Percentiles rank a stretch among this genome's conserved stretches.
Conservation (phyloP, 2,888 invertebrate species). For the Dynastes tityus region DNA sequence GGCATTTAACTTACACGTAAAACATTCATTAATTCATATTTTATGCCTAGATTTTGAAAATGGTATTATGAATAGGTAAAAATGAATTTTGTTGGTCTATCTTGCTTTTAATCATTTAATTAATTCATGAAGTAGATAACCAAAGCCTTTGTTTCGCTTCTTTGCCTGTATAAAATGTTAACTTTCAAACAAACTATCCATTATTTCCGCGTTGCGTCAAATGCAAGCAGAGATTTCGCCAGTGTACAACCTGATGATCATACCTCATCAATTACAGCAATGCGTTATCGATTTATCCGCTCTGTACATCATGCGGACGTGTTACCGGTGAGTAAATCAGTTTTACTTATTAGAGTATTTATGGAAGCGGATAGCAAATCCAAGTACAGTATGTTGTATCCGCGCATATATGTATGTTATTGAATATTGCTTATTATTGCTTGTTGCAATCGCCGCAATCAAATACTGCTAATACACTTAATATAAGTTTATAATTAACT, state of each 20-base stretch:
- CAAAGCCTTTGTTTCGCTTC: no score
- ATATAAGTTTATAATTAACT: no score
- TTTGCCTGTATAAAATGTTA: no score
- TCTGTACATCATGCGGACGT: not conserved
- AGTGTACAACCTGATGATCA: conserved; percentile 5
- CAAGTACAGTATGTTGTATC: not conserved
- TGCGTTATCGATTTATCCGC: conserved; percentile 29
- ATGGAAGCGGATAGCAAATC: not conserved
- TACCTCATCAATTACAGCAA: conserved; percentile 18
- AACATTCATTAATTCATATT: not conserved
- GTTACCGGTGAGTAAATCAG: conserved; percentile 22
- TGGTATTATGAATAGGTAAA: no score
- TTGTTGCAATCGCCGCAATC: not conserved
- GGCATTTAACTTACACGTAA: no score
- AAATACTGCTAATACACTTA: not conserved
- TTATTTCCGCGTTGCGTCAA: not conserved
- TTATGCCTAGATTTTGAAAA: no score
- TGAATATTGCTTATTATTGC: not conserved
- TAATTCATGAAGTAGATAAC: no score
- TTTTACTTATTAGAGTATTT: conserved; percentile 32
- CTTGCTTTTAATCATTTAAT: no score
- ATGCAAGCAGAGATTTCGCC: not conserved
- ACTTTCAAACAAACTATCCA: no score
- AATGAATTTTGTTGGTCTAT: no score
- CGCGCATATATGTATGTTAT: not conserved